These are phyloP conservation scores for Lasioglossum malachurum DNA, from an alignment of 2,888 invertebrate species.

Conservation along the genomic window DNA sequence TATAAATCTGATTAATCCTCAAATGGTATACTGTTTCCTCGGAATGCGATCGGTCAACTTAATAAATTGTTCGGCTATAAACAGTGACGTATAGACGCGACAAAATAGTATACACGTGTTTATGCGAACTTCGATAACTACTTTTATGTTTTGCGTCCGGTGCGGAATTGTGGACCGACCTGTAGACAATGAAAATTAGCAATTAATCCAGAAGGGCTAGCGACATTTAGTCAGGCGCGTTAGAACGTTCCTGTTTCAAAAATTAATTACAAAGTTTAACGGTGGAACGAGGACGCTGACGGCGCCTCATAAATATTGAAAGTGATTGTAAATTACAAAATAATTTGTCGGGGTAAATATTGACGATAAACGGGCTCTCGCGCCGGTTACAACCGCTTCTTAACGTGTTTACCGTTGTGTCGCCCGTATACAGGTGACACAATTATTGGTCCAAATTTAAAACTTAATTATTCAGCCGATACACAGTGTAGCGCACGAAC, in stretches of 20 bases:
- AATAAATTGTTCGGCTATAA: not conserved
- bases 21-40: too few species aligned
- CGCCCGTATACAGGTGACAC: not conserved
- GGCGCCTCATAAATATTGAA: slow-evolving; percentile 4
- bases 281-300: not conserved
- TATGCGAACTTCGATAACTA: not conserved
- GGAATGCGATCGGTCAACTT: too few species aligned
- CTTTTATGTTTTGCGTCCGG: not conserved
- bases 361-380: not conserved
- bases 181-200: not conserved
- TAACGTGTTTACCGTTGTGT: not conserved
- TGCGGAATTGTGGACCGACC: not conserved
- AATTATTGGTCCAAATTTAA: not conserved
- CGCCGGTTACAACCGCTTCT: not conserved
- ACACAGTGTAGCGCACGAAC: not conserved
- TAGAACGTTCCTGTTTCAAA: not conserved
- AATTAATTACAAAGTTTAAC: slow-evolving; percentile 12
- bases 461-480: not conserved
- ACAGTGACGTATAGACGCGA: not conserved
- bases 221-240: not conserved
- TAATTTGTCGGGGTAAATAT: slow-evolving; percentile 16
- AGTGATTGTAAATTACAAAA: slow-evolving; percentile 11
- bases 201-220: not conserved
- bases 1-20: too few species aligned
- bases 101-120: not conserved